These are phyloP conservation scores for Rhabdophis nuchalis DNA, from an alignment of 2,797 vertebrate species.

Conservation along the genomic window DNA sequence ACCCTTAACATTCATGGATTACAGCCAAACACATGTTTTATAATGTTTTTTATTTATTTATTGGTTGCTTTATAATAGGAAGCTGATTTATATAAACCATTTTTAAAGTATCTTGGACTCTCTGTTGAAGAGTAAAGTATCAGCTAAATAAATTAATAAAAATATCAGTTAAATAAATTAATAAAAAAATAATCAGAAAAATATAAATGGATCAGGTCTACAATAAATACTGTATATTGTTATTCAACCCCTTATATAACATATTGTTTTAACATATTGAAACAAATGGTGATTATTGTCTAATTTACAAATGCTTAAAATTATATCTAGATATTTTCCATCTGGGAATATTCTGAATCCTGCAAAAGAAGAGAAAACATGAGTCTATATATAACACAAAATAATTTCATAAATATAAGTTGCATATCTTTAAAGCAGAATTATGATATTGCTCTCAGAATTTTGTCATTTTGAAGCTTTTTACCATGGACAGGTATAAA, in stretches of 20 bases:
- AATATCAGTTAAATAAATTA: background rate
- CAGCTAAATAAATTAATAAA: background rate
- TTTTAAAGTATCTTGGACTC: background rate
- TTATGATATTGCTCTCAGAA: background rate
- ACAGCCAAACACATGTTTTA: background rate
- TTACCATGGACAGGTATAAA: background rate
- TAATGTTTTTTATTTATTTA: background rate
- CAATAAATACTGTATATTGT: background rate
- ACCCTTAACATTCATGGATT: background rate
- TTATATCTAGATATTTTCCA: slow-evolving; percentile 36
- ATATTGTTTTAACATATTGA: background rate
- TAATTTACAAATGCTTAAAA: background rate
- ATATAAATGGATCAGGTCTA: background rate
- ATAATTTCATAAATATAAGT: background rate
- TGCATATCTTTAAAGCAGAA: background rate
- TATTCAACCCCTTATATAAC: background rate
- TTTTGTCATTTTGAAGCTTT: background rate
- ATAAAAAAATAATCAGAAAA: background rate
- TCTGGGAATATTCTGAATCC: slow-evolving; percentile 47
- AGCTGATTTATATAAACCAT: background rate
- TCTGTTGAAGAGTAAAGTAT: background rate
- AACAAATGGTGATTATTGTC: background rate
- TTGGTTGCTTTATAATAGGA: background rate
- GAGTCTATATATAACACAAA: slow-evolving; percentile 7
- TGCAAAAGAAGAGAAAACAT: slow-evolving; percentile 43